phyloP scores from a whole-genome alignment of 2,888 invertebrate genomes.

The Catocala sponsa region DNA sequence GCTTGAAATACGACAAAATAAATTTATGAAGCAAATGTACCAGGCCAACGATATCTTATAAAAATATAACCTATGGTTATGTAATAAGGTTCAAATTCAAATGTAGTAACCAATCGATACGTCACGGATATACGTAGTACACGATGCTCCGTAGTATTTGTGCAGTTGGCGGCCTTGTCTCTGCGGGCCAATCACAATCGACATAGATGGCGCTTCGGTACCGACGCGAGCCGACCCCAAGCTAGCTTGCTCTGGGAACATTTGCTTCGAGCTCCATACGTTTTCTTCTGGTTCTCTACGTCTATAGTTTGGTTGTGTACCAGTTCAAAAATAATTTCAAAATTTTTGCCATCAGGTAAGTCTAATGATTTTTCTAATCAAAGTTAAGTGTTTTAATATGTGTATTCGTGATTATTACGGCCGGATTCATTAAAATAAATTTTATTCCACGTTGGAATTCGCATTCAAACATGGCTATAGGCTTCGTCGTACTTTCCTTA shows the following conservation, averaged over 20 bases:
- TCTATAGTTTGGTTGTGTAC: slow-evolving; percentile 88
- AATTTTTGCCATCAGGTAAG: slow-evolving; percentile 88
- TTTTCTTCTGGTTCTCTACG: slow-evolving; percentile 88
- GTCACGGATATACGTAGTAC: slow-evolving; percentile 87
- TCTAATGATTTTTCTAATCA: slow-evolving; percentile 75
- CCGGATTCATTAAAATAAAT: slow-evolving; percentile 70
- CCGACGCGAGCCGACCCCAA: slow-evolving; percentile 85
- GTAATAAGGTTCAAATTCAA: slow-evolving; percentile 55
- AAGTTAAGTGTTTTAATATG: slow-evolving; percentile 71
- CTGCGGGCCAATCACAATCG: slow-evolving; percentile 72
- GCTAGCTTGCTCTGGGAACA: slow-evolving; percentile 85
- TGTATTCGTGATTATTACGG: slow-evolving; percentile 68
- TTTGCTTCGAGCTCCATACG: slow-evolving; percentile 88
- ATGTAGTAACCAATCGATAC: slow-evolving; percentile 47
- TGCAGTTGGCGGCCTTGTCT: slow-evolving; percentile 74
- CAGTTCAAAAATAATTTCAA: slow-evolving; percentile 87
- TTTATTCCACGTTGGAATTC: slow-evolving; percentile 87
- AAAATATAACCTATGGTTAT: slow-evolving; percentile 39
- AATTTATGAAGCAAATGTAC: slow-evolving; percentile 80
- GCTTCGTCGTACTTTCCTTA: slow-evolving; percentile 84
- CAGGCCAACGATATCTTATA: slow-evolving; percentile 44
- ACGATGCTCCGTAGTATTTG: slow-evolving; percentile 63
- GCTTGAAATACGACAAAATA: slow-evolving; percentile 66
- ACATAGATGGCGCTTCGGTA: slow-evolving; percentile 81
- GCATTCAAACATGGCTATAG: slow-evolving; percentile 87